Base-by-base conservation (phyloP, 2,113 vertebrate species). In the Pavo muticus region DNA sequence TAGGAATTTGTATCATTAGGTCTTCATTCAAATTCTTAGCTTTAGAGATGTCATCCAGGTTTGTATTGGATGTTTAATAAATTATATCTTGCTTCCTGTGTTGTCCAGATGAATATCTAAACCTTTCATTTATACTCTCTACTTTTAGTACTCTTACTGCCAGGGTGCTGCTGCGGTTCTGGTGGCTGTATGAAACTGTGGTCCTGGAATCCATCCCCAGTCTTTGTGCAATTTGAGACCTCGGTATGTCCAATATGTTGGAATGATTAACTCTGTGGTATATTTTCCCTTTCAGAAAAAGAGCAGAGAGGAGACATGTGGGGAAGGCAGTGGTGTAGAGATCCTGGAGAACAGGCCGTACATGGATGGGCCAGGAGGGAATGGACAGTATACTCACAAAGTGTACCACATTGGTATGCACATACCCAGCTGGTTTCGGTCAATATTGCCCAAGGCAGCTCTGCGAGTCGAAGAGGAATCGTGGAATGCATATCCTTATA, bases 381-480 rank as follows among this genome's bases (percentile, higher is more conserved):
- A 97, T 0, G 99, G 99, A 70, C 99, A 99, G 97, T 99, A 99
- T 96, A 99, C 99, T 1, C 99, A 99, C 97, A 99, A 99, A 94
- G 99, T 99, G 80, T 99, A 99, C 95, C 99, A 99, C 90, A 99
- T 99, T 71, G 99, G 99, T 84, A 99, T 99, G 99, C 99, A 99
- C 97, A 99, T 99, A 92, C 99, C 99, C 85, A 98, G 99, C 97
- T 99, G 99, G 99, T 99, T 99, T 97, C 98, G 99, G 88, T 99
- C 99, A 60, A 99, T 99, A 11, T 91, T 99, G 97, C 99, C 99
- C 96, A 99, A 99, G 97, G 99, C 99, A 1, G 99, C 99, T 2
- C 96, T 99, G 82, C 97, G 99, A 18, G 99, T 99, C 4, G 99
- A 99, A 91, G 99, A 99, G 95, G 99, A 99, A 54, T 99, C 99